These are phyloP conservation scores for Epirrita christyi DNA, from an alignment of 2,888 invertebrate genomes.

Conservation along the genomic window DNA sequence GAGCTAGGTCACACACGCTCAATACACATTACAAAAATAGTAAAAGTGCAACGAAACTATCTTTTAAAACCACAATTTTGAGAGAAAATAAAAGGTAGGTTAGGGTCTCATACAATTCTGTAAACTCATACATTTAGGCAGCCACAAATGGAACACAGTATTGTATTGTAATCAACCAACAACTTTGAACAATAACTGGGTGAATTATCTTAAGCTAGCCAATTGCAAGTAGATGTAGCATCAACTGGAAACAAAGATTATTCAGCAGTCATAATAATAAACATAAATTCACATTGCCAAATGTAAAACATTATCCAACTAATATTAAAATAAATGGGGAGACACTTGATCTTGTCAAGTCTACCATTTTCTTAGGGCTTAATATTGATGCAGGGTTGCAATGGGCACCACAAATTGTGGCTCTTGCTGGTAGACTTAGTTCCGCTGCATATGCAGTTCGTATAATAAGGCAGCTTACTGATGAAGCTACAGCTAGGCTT, in stretches of 20 bases:
- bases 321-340: too few relatives aligned
- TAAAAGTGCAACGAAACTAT: conserved; percentile 7
- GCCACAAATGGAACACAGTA: not conserved
- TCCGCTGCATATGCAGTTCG: too few relatives aligned
- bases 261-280: not conserved
- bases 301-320: too few relatives aligned
- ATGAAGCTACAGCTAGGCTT: too few relatives aligned
- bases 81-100: not conserved
- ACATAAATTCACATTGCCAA: too few relatives aligned
- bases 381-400: too few relatives aligned
- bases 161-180: not conserved
- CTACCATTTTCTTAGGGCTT: too few relatives aligned
- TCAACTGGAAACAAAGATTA: not conserved
- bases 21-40: conserved; percentile 10
- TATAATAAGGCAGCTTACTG: too few relatives aligned
- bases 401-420: too few relatives aligned
- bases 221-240: not conserved
- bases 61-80: conserved; percentile 3
- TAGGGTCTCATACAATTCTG: not conserved
- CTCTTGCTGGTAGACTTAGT: too few relatives aligned
- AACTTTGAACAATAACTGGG: not conserved
- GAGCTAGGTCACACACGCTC: conserved; percentile 2
- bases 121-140: not conserved
- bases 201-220: not conserved
- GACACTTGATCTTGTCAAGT: too few relatives aligned